Percentiles rank a stretch among this genome's conserved stretches.
Evolutionary conservation across 2,888 invertebrate species (phyloP).

Genomic region (Tenthredo mesomela): DNA sequence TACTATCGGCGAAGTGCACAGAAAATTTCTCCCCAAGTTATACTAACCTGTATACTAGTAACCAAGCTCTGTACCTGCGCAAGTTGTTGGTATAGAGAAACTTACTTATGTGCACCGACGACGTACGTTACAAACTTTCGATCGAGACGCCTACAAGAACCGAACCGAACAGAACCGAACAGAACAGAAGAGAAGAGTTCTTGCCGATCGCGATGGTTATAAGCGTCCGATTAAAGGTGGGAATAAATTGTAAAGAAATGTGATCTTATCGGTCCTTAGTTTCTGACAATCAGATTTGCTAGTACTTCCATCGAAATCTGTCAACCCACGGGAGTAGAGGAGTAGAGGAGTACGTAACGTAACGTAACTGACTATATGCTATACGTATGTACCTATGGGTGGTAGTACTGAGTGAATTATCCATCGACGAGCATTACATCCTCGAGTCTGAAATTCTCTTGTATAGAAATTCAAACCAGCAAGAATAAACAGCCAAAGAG

Average conservation of each 20-base stretch:
- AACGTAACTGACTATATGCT: background rate
- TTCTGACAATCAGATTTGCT: conserved; percentile 34
- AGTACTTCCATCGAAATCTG: conserved; percentile 22
- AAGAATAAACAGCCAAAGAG: background rate
- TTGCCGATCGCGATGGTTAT: background rate
- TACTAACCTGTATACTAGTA: conserved; percentile 6
- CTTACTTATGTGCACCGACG: background rate
- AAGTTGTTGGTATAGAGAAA: background rate
- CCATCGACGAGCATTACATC: background rate
- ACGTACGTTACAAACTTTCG: conserved; percentile 12
- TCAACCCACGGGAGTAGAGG: conserved; percentile 29
- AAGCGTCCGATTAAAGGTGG: background rate
- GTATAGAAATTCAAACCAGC: conserved; percentile 7
- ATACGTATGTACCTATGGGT: background rate
- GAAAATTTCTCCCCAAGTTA: conserved; percentile 12
- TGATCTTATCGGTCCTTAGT: conserved; percentile 9
- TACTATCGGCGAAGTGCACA: background rate
- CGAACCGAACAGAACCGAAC: background rate
- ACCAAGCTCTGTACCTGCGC: background rate
- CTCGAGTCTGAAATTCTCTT: background rate
- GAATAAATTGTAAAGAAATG: conserved; percentile 21
- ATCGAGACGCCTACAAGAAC: conserved; percentile 34
- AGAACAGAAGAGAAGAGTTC: background rate
- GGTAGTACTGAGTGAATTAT: conserved; percentile 1
- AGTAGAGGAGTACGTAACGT: background rate